Conservation (phyloP, 2,113 vertebrate genomes). For the Lophotis ruficrista region DNA sequence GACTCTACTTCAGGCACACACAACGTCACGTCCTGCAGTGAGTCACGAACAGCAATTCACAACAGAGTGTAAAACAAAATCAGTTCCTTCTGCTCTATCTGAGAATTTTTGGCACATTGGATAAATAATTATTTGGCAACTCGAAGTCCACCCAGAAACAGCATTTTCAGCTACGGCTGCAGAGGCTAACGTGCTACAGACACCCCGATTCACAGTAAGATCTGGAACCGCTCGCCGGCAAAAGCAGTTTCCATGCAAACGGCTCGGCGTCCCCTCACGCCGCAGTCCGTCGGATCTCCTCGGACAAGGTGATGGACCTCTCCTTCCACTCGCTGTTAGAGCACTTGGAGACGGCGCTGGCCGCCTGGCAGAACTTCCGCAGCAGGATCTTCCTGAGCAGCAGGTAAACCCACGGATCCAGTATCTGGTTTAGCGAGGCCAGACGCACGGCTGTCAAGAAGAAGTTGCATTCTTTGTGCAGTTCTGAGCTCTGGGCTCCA, state of each 20-base stretch:
- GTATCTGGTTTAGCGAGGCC: conserved; percentile 96
- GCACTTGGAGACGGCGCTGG: conserved; percentile 87
- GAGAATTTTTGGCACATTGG: conserved; percentile 14
- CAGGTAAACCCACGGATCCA: conserved; percentile 98
- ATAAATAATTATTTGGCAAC: background rate
- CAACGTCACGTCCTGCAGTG: background rate
- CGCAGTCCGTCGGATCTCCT: conserved; percentile 68
- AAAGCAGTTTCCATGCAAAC: background rate
- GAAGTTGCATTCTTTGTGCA: conserved; percentile 82
- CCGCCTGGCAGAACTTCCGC: conserved; percentile 87
- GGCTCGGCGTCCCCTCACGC: conserved; percentile 46
- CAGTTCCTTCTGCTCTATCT: background rate
- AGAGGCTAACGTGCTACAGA: background rate
- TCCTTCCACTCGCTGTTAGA: conserved; percentile 79
- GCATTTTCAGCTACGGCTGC: background rate
- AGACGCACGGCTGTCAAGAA: conserved; percentile 89
- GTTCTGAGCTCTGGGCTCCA: background rate
- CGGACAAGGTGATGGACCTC: conserved; percentile 60
- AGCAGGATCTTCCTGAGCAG: conserved; percentile 92
- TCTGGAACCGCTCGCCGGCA: background rate
- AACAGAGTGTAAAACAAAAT: background rate
- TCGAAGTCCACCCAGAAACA: background rate
- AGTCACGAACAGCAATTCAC: background rate
- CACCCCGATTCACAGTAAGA: conserved; percentile 40
- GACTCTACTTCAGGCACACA: background rate